A percentile compares a stretch with the other conserved stretches of the same genome.
phyloP scores from a whole-genome alignment of 2,888 invertebrate species.

The Cerceris rybyensis region DNA sequence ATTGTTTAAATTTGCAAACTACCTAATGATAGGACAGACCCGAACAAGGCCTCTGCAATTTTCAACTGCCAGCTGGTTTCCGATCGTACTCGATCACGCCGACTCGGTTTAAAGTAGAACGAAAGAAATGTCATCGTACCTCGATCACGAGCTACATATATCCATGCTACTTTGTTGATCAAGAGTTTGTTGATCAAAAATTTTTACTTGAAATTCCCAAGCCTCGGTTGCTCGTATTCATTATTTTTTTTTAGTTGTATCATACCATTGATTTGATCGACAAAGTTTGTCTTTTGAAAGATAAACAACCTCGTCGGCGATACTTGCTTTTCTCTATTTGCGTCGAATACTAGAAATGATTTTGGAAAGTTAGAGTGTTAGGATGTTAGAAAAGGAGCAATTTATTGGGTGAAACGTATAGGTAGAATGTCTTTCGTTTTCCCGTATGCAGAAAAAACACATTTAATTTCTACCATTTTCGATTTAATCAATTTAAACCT shows the following conservation, averaged over 20 bases:
- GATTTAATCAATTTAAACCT: no score
- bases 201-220: neutral
- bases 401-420: no score
- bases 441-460: no score
- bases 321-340: no score
- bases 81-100: constrained; percentile 59
- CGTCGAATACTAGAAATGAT: no score
- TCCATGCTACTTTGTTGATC: constrained; percentile 11
- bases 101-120: constrained; percentile 40
- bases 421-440: no score
- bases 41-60: constrained; percentile 74
- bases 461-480: no score
- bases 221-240: neutral
- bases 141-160: constrained; percentile 6
- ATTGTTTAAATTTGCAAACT: constrained; percentile 80
- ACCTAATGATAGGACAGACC: constrained; percentile 77
- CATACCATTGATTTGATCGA: no score
- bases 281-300: no score
- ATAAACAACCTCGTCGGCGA: no score
- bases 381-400: no score
- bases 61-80: constrained; percentile 69
- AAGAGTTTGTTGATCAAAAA: neutral
- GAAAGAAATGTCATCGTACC: constrained; percentile 56
- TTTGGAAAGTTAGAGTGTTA: no score
- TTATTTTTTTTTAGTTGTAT: neutral